Evolutionary conservation across 2,113 vertebrate species (phyloP), one percentile per base, ranked within the genome.

Genomic region (Clarias magur): DNA sequence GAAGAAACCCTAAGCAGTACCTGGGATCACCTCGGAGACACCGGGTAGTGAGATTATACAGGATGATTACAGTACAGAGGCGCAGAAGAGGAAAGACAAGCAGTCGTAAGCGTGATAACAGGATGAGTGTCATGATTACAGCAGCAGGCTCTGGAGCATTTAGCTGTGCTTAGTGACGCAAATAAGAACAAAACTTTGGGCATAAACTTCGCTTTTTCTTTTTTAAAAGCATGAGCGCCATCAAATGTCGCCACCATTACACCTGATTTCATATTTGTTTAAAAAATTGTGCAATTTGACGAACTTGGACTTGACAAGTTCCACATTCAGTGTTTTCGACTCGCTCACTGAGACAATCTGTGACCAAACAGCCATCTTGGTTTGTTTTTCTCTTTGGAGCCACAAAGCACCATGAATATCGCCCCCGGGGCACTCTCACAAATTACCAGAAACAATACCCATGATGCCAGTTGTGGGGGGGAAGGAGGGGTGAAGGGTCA

Each of bases 381-480:
- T 88, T 86, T 85, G 89, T 48, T 48, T 42, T 48, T 48, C 48
- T 48, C 88, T 84, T 89, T 75, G 73, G 60, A 87, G 89, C 83
- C 88, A 89, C 88, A 83, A 81, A 88, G 89, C 72, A 75, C 91
- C 88, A 90, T 86, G 88, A 92, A 92, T 75, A 72, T 75, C 54
- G 27, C 56, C 78, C 54, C 67, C 90, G 86, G 89, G 89, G 91
- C 89, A 92, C 89, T 91, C 90, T 92, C 90, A 91, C 83, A 91
- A 94, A 95, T 95, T 95, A 95, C 85, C 65, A 8, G 27, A 70
- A 91, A 94, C 93, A 94, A 93, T 92, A 92, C 53, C 88, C 2
- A 91, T 93, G 94, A 93, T 95, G 93, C 93, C 92, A 93, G 92
- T 67, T 73, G 91, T 73, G 91, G 94, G 93, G 94, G 91, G 92